These are phyloP conservation scores for Torymus aiolomorphi DNA, from an alignment of 2,888 invertebrate genomes.

Conservation along the genomic window DNA sequence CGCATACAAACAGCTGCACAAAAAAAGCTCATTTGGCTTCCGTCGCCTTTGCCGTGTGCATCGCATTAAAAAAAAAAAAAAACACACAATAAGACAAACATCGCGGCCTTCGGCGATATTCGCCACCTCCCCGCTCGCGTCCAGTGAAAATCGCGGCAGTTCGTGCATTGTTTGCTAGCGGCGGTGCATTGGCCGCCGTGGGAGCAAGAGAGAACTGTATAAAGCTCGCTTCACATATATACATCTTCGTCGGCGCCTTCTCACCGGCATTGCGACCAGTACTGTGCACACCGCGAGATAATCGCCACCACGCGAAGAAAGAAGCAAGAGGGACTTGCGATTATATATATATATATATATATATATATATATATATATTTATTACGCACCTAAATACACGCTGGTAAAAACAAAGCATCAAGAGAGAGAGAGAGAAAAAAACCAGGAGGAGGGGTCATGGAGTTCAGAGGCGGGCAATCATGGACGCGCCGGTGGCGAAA, in stretches of 20 bases:
- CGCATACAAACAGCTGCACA: too few species aligned
- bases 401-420: not conserved
- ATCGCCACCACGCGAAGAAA: too few species aligned
- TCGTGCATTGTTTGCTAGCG: conserved; percentile 22
- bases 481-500: not conserved
- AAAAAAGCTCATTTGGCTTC: too few species aligned
- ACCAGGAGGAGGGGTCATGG: conserved; percentile 1
- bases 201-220: not conserved
- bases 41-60: too few species aligned
- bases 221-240: not conserved
- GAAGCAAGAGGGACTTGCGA: too few species aligned
- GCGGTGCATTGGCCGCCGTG: conserved; percentile 49
- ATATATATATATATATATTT: too few species aligned
- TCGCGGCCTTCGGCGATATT: not conserved
- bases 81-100: not conserved
- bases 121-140: not conserved
- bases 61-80: too few species aligned
- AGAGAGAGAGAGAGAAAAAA: not conserved
- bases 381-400: too few species aligned
- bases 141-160: conserved; percentile 38
- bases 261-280: too few species aligned
- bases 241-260: not conserved
- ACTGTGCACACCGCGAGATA: too few species aligned
- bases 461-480: not conserved
- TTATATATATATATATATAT: too few species aligned